Base-by-base conservation (phyloP, 1,140 invertebrate species). In the Tribolium castaneum region DNA sequence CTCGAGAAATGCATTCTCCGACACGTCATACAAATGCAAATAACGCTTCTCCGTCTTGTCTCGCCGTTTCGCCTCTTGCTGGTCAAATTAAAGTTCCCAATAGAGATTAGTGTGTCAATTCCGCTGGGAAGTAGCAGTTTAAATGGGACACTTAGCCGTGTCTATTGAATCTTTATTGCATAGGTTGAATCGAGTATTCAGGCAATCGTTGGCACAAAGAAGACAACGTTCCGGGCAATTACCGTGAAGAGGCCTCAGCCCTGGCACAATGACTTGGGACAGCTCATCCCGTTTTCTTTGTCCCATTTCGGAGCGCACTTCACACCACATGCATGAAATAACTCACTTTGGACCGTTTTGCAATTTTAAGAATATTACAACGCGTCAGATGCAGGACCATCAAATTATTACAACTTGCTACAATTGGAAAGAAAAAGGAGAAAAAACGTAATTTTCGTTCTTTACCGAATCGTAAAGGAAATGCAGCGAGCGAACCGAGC, bases 151-250 rank as follows among this genome's bases (percentile, higher is more conserved):
- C 74, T 79, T 76, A 79, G 78, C 62, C 71, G 66, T 79, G 75
- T 71, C 78, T 76, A 79, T 79, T 79, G 49, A 79, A 52, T 76
- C 74, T 76, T 79, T 76, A 78, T 76, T 76, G 78, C 75, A 76
- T 62, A 71, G 78, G 66, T 79, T 79, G 78, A 76, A 79, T 75
- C 70, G 59, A 80, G 71, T 59, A 76, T 54, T 78, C 73, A 76
- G 70, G 80, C 79, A 78, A 78, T 80, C 66, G 73, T 19, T 75
- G 66, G 77, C 76, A 82, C 81, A 82, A 82, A 82, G 81, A 81
- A 81, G 80, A 80, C 73, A 78, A 80, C 80, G 76, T 80, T 80
- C 76, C 80, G 78, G 70, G 73, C 81, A 82, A 82, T 82, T 82
- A 82, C 79, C 39, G 80, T 76, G 80, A 80, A 80, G 81, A 76